A percentile compares a stretch with the other conserved stretches of the same genome.
These are phyloP conservation scores for Kryptolebias ocellatus DNA, from an alignment of 2,797 vertebrate genomes.

Conservation along the genomic window DNA sequence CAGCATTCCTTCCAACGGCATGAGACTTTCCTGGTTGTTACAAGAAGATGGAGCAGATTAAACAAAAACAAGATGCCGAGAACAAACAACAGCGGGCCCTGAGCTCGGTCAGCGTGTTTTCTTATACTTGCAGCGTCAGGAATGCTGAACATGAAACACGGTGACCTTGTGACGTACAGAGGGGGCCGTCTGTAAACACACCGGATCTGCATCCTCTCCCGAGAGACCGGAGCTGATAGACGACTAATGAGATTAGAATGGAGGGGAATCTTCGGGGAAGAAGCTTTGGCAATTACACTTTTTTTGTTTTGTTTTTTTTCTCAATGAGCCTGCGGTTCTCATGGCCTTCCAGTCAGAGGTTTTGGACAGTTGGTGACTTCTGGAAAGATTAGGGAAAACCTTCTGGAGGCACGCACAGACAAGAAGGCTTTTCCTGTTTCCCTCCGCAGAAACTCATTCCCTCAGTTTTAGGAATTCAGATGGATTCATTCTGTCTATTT, in stretches of 20 bases:
- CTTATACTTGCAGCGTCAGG: slow-evolving; percentile 59
- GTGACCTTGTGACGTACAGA: slow-evolving; percentile 71
- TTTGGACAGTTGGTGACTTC: slow-evolving; percentile 55
- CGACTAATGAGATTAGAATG: slow-evolving; percentile 43
- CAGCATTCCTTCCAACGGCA: neutral
- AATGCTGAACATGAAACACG: slow-evolving; percentile 65
- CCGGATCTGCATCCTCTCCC: slow-evolving; percentile 48
- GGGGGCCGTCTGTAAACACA: slow-evolving; percentile 69
- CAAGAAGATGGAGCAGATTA: slow-evolving; percentile 15
- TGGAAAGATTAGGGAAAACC: slow-evolving; percentile 40
- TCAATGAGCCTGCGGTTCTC: slow-evolving; percentile 66
- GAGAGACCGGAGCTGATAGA: slow-evolving; percentile 46
- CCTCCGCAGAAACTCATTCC: slow-evolving; percentile 1
- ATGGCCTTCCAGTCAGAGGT: slow-evolving; percentile 62
- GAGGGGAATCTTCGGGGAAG: slow-evolving; percentile 47
- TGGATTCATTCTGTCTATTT: too few relatives aligned
- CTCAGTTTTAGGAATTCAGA: neutral
- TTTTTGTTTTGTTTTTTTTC: slow-evolving; percentile 5
- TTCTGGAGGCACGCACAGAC: slow-evolving; percentile 4
- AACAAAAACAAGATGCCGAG: slow-evolving; percentile 19
- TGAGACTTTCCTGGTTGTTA: slow-evolving; percentile 7
- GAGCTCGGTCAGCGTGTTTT: slow-evolving; percentile 59
- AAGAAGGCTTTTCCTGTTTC: slow-evolving; percentile 9
- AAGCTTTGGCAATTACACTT: slow-evolving; percentile 44
- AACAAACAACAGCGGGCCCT: slow-evolving; percentile 26